These are phyloP conservation scores for Mythimna loreyi DNA, from an alignment of 2,888 invertebrate species.

Conservation along the genomic window DNA sequence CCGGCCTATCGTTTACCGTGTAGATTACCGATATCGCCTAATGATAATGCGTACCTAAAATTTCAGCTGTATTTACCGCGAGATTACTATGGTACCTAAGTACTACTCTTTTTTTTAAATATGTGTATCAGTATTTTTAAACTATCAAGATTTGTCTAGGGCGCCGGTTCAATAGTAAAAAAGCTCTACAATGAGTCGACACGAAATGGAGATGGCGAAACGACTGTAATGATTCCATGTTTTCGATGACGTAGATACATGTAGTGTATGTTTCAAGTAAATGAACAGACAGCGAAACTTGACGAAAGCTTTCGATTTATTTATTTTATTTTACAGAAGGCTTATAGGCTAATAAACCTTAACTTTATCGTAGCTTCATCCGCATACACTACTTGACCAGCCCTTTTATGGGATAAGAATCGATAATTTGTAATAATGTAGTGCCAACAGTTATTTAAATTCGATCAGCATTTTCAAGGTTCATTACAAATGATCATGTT, in stretches of 20 bases:
- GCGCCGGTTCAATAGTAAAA: constrained; percentile 33
- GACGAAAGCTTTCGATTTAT: neutral
- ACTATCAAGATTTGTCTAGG: constrained; percentile 15
- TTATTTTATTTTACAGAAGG: too few species aligned
- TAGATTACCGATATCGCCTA: constrained; percentile 33
- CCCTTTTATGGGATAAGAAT: neutral
- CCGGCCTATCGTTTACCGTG: constrained; percentile 41
- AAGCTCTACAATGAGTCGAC: constrained; percentile 48
- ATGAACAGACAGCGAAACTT: constrained; percentile 39
- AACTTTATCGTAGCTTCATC: too few species aligned
- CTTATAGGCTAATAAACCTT: too few species aligned
- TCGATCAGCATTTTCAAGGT: neutral
- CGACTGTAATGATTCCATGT: constrained; percentile 32
- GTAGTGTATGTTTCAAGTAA: neutral
- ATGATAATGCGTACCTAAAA: constrained; percentile 12
- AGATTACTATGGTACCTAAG: neutral
- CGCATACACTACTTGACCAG: neutral
- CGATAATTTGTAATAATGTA: neutral
- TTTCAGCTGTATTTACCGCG: constrained; percentile 5
- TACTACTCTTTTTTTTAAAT: neutral
- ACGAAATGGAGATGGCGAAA: constrained; percentile 18
- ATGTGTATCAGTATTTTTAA: neutral
- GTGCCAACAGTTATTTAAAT: neutral
- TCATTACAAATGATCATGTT: neutral
- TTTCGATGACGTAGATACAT: neutral